Evolutionary conservation across 2,797 vertebrate species (phyloP), one percentile per base, ranked within the genome.

Genomic region (Petrocephalus sullivani): DNA sequence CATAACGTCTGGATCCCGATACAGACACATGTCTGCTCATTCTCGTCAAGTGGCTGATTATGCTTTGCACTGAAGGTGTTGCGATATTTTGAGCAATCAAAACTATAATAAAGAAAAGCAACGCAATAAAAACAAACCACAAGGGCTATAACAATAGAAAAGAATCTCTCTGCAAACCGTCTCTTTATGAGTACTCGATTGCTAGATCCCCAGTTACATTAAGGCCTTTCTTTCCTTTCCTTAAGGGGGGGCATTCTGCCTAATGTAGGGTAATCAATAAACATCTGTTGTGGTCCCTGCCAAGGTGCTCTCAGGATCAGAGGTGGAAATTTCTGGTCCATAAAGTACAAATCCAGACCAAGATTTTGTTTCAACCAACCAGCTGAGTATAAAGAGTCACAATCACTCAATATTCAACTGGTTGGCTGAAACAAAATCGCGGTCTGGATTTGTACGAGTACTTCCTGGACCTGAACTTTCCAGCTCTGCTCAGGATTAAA

Each of bases 401-500:
- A 71, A 37, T 71, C 67, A 41, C 67, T 16, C 12, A 16, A 33
- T 75, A 41, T 14, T 75, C 33, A 75, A 75, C 67, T 75, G 33
- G 5, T 41, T 75, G 33, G 64, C 37, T 71, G 12, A 37, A 37
- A 71, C 67, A 37, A 71, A 37, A 71, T 33, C 33, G 1, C 41
- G 33, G 33, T 5, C 67, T 41, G 67, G 67, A 41, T 75, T 41
- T 75, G 33, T 75, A 46, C 1, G 4, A 46, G 41, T 46, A 71
- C 28, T 71, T 71, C 37, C 12, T 71, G 33, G 23, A 71, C 64
- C 33, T 71, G 33, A 71, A 19, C 28, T 37, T 37, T 71, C 90
- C 91, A 75, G 37, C 75, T 67, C 91, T 88, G 64, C 89, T 90
- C 90, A 90, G 94, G 93, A 95, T 94, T 95, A 95, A 88, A 89